A percentile compares a stretch with the other conserved stretches of the same genome.
phyloP scores from a whole-genome alignment of 2,797 vertebrate species.

The Ceryle rudis region DNA sequence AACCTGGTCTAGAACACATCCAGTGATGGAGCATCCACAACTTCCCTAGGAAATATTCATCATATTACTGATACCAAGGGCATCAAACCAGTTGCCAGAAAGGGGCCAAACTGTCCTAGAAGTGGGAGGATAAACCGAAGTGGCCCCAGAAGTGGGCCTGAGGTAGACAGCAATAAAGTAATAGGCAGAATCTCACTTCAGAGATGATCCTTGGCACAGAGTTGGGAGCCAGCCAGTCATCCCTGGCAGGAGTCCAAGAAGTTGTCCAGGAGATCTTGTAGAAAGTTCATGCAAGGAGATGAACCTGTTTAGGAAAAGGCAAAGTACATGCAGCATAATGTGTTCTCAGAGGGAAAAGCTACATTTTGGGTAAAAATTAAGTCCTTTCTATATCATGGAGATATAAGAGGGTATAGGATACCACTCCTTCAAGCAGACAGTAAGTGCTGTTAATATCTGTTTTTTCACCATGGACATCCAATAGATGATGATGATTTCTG shows the following conservation, averaged over 20 bases:
- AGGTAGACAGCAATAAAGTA: neutral
- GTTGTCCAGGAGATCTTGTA: neutral
- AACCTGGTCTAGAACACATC: no score
- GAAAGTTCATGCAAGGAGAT: neutral
- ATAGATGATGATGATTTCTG: neutral
- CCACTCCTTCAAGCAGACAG: neutral
- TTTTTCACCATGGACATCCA: neutral
- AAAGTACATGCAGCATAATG: neutral
- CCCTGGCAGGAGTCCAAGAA: neutral
- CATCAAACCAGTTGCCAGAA: neutral
- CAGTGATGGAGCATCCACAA: no score
- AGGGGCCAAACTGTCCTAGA: neutral
- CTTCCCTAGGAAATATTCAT: neutral
- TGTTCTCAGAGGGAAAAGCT: neutral
- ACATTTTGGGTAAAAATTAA: neutral
- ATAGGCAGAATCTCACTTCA: neutral
- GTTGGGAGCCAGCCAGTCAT: neutral
- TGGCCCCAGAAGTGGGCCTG: neutral
- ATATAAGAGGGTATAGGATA: accelerated
- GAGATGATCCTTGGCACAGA: neutral
- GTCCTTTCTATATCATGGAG: neutral
- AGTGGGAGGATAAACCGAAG: neutral
- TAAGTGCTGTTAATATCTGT: neutral
- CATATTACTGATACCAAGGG: neutral
- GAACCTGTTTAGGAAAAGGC: neutral